Base-by-base conservation (phyloP, 1,140 invertebrate genomes). In the Drosophila rhopaloa region DNA sequence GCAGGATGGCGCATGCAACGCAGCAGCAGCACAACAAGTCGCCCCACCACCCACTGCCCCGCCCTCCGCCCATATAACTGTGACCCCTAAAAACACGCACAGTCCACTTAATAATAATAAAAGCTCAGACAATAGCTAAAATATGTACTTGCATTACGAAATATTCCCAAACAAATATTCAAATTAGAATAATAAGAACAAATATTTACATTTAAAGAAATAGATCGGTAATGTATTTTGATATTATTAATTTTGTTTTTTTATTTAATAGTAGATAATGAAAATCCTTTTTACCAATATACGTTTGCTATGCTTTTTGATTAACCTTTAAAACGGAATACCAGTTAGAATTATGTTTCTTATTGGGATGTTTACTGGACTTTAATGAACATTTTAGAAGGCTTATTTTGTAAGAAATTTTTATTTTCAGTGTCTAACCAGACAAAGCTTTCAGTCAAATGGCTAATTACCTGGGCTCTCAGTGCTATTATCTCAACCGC, bases 1-100 rank as follows among this genome's bases (percentile, higher is more conserved):
- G 76, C 80, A 88, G 79, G 66, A 83, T 74, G 58, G 40, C 51
- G 32, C 41, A 82, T 54, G 56, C 63, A 80, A 41, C 24, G 27
- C 54, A 47, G 43, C 41, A 62, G 24, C 62, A 24, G 38, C 58
- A 53, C 50, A 53, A 53, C 50, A 53, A 53, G 29, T n/a, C 65
- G 19, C 10, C 29, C 19, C 14, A 40, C 14, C 9, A n/a, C 24
- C 27, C 35, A 27, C n/a, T 29, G 50, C 32, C 32, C 53, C 41
- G 38, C 41, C 50, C 27, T 43, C 11, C 29, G 8, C 56, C 40
- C 41, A 47, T 48, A 47, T 58, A 57, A 41, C 16, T 43, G 50
- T n/a, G 50, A 29, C 14, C 38, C 32, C 29, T 2, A 27, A 2
- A 5, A 6, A 59, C 19, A 37, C 24, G 4, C 11, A 35, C 37